Evolutionary conservation across 2,797 vertebrate genomes (phyloP).

Genomic region (Pygocentrus nattereri): DNA sequence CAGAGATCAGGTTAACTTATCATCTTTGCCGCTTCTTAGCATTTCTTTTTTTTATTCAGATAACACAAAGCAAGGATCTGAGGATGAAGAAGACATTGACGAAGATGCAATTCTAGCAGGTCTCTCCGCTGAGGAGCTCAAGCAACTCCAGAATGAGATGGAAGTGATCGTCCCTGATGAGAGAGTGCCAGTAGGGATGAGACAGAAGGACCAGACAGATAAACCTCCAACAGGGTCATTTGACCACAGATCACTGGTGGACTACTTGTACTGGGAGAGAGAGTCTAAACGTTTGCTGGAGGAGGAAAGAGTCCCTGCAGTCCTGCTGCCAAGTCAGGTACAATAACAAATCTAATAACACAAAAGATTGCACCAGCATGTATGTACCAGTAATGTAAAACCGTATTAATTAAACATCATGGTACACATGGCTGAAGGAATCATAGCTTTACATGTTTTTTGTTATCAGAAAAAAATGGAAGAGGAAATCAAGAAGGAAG

Average conservation of each 20-base stretch:
- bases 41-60: constrained; percentile 45
- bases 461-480: constrained; percentile 69
- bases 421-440: background rate
- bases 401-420: background rate
- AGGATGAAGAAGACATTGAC: constrained; percentile 85
- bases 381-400: no score
- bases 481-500: constrained; percentile 67
- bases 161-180: constrained; percentile 95
- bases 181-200: constrained; percentile 89
- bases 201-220: constrained; percentile 95
- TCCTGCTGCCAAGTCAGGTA: constrained; percentile 92
- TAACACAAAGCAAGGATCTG: constrained; percentile 73
- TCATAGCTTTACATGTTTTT: constrained; percentile 4
- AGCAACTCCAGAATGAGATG: constrained; percentile 94
- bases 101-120: constrained; percentile 95
- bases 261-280: constrained; percentile 96
- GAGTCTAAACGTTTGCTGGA: constrained; percentile 92
- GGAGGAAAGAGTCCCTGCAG: constrained; percentile 90
- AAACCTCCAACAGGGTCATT: constrained; percentile 91
- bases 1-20: background rate
- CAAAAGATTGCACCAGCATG: no score
- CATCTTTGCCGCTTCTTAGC: background rate
- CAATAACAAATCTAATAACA: constrained; percentile 51
- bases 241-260: constrained; percentile 92
- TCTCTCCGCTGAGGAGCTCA: constrained; percentile 92